Evolutionary conservation across 2,113 vertebrate species (phyloP).

Genomic region (Sander vitreus): DNA sequence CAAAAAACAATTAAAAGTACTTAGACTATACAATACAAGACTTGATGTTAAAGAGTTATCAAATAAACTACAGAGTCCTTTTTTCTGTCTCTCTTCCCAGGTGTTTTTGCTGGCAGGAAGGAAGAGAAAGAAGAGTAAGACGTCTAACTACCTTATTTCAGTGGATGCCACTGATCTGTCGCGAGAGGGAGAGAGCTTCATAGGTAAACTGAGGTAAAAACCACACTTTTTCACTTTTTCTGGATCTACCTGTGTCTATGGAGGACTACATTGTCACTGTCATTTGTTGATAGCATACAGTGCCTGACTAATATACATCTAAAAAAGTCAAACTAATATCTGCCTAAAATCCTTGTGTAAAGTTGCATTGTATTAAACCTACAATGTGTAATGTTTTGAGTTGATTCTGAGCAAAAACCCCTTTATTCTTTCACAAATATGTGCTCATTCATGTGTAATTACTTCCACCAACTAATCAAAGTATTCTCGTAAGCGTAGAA

Average conservation of each 20-base stretch:
- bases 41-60: not conserved
- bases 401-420: too few relatives aligned
- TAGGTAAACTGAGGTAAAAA: conserved; percentile 94
- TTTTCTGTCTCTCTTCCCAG: conserved; percentile 73
- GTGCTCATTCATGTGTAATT: too few relatives aligned
- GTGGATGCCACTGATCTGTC: conserved; percentile 95
- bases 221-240: not conserved
- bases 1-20: not conserved
- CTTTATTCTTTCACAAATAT: too few relatives aligned
- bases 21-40: not conserved
- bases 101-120: conserved; percentile 94
- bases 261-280: not conserved
- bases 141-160: conserved; percentile 98
- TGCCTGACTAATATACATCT: not conserved
- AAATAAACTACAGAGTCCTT: not conserved
- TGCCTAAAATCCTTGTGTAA: not conserved
- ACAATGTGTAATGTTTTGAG: too few relatives aligned
- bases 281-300: not conserved
- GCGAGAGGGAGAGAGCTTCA: conserved; percentile 92
- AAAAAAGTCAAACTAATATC: not conserved
- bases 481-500: too few relatives aligned
- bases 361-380: not conserved
- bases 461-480: too few relatives aligned
- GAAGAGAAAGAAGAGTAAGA: conserved; percentile 98
- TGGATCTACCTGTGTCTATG: too few relatives aligned